phyloP scores from a whole-genome alignment of 1,140 invertebrate genomes.

The Trinorchestia longiramus region DNA sequence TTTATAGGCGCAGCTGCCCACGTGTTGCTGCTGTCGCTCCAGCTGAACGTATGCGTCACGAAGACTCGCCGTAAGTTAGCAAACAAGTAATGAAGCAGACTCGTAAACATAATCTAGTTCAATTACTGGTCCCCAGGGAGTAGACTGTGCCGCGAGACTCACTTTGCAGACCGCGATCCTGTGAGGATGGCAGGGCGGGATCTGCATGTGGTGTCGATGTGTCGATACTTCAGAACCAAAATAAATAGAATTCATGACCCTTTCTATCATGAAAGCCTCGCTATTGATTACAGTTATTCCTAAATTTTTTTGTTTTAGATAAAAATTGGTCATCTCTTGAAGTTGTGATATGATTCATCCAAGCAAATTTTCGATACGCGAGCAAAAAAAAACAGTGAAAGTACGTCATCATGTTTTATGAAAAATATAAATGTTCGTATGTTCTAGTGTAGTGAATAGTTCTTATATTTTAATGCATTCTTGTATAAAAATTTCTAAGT shows the following conservation, averaged over 20 bases:
- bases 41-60: neutral
- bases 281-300: too few relatives aligned
- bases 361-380: too few relatives aligned
- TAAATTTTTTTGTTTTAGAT: too few relatives aligned
- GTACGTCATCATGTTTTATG: too few relatives aligned
- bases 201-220: neutral
- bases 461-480: too few relatives aligned
- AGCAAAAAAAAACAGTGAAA: too few relatives aligned
- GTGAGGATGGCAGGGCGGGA: neutral
- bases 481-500: too few relatives aligned
- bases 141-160: neutral
- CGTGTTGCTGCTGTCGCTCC: neutral
- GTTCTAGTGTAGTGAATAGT: too few relatives aligned
- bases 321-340: too few relatives aligned
- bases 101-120: neutral
- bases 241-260: neutral
- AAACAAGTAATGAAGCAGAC: neutral
- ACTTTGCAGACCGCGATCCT: neutral
- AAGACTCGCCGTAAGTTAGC: neutral
- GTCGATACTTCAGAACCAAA: neutral
- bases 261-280: too few relatives aligned
- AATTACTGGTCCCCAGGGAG: neutral
- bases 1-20: neutral
- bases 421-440: too few relatives aligned
- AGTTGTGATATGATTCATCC: too few relatives aligned